These are phyloP conservation scores for Xiphophorus maculatus DNA, from an alignment of 2,113 vertebrate genomes.

Conservation along the genomic window DNA sequence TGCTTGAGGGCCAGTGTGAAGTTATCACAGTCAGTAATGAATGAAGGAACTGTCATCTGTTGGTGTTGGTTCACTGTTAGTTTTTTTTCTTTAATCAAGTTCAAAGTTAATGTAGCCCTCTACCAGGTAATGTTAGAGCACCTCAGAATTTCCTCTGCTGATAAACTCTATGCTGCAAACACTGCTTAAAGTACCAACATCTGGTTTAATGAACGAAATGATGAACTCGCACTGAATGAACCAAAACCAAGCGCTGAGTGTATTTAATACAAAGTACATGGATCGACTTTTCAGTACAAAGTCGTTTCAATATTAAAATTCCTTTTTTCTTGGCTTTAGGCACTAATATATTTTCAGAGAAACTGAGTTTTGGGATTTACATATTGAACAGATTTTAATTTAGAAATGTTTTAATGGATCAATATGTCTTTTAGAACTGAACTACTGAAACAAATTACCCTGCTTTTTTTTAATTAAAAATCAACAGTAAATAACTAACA, in stretches of 20 bases:
- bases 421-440: not conserved
- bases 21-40: too few relatives aligned
- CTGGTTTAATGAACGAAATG: not conserved
- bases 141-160: not conserved
- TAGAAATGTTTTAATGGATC: not conserved
- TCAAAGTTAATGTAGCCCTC: not conserved
- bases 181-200: not conserved
- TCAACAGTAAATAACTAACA: constrained; percentile 39
- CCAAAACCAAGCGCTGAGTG: not conserved
- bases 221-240: too few relatives aligned
- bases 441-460: not conserved
- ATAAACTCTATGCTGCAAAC: not conserved
- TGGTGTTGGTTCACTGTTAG: too few relatives aligned
- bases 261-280: not conserved
- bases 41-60: too few relatives aligned
- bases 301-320: not conserved
- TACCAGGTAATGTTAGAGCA: not conserved
- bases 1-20: too few relatives aligned
- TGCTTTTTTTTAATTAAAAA: too few relatives aligned
- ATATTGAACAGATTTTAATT: not conserved
- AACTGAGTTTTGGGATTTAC: not conserved
- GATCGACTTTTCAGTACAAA: not conserved
- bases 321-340: not conserved
- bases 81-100: too few relatives aligned
- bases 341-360: too few relatives aligned